Evolutionary conservation across 2,888 invertebrate species (phyloP).

Genomic region (Trachelus troglodyta): DNA sequence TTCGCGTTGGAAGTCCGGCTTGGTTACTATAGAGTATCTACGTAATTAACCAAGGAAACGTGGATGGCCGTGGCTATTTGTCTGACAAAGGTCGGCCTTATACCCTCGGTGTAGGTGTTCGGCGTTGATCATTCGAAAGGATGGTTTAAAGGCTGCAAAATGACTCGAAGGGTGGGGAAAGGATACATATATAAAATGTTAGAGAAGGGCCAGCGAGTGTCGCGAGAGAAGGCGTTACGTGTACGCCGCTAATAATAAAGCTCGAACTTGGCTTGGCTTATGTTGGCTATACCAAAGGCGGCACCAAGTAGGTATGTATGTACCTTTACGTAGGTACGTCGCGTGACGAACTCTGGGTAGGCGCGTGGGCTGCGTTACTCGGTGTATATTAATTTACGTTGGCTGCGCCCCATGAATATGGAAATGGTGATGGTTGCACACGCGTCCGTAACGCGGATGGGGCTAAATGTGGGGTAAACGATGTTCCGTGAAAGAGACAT

Average conservation of each 20-base stretch:
- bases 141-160: not conserved
- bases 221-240: conserved; percentile 1
- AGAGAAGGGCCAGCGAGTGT: not conserved
- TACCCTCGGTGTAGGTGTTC: not conserved
- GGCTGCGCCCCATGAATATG: conserved; percentile 31
- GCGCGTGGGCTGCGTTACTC: conserved; percentile 28
- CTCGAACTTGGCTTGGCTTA: not conserved
- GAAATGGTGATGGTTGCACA: conserved; percentile 26
- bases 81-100: not conserved
- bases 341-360: conserved; percentile 21
- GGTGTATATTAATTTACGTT: conserved; percentile 31
- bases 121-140: not conserved
- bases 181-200: not conserved
- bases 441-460: conserved; percentile 10
- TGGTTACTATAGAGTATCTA: not conserved
- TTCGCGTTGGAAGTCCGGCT: not conserved
- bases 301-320: not conserved
- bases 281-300: not conserved
- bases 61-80: not conserved
- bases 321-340: conserved; percentile 7
- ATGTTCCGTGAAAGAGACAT: not conserved
- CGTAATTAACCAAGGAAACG: not conserved
- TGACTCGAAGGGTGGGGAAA: not conserved
- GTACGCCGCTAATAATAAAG: conserved; percentile 4
- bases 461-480: not conserved